phyloP scores from a whole-genome alignment of 2,888 invertebrate genomes.

The Megamerina dolium region DNA sequence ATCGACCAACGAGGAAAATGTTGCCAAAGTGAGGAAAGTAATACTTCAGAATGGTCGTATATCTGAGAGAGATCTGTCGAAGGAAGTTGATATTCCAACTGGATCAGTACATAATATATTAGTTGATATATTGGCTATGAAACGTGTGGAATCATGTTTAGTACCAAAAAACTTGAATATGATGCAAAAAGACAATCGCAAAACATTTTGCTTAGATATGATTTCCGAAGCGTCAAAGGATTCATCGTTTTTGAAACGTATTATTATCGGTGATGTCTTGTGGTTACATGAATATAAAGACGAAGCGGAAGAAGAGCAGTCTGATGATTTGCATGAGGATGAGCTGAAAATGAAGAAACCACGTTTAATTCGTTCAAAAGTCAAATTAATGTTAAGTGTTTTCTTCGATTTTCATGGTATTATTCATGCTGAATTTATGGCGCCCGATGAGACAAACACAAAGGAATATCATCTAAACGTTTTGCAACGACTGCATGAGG shows the following conservation, averaged over 20 bases:
- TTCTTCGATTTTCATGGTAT: conserved; percentile 6
- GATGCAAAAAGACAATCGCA: not conserved
- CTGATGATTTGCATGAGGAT: not conserved
- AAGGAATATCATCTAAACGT: conserved; percentile 9
- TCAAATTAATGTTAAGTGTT: conserved; percentile 2
- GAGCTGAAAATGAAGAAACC: conserved; percentile 15
- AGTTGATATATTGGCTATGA: not conserved
- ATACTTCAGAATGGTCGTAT: not conserved
- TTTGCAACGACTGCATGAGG: conserved; percentile 5
- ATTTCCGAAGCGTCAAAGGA: not conserved
- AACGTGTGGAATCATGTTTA: not conserved
- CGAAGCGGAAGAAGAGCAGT: not conserved
- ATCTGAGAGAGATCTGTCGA: not conserved
- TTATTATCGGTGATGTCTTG: not conserved
- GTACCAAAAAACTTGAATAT: not conserved
- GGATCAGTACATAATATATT: not conserved
- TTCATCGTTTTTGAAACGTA: not conserved
- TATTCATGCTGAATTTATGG: conserved; percentile 3
- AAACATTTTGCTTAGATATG: not conserved
- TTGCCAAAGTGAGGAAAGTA: not conserved
- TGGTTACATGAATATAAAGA: not conserved
- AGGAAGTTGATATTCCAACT: not conserved
- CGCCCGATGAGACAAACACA: conserved; percentile 1
- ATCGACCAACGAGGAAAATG: conserved; percentile 8
- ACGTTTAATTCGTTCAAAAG: not conserved